These are phyloP conservation scores for Calyptommatus sinebrachiatus DNA, from an alignment of 2,113 vertebrate species.

Conservation along the genomic window DNA sequence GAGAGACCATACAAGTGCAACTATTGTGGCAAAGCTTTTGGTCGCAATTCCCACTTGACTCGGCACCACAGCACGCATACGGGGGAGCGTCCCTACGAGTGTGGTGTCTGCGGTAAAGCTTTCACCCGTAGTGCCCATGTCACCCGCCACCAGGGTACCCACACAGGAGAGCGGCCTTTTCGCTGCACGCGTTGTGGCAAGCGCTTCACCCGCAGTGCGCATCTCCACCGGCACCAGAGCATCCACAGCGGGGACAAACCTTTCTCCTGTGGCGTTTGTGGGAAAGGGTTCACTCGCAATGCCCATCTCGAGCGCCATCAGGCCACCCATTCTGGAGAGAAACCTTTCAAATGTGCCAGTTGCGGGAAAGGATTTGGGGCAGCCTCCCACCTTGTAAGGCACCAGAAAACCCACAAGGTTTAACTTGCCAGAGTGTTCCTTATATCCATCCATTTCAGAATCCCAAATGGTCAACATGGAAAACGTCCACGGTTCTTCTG, in stretches of 20 bases:
- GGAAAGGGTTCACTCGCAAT: slow-evolving; percentile 19
- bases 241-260: slow-evolving; percentile 11
- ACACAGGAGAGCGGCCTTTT: slow-evolving; percentile 13
- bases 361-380: slow-evolving; percentile 13
- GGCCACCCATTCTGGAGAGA: neutral
- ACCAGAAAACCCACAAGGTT: slow-evolving; percentile 32
- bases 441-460: neutral
- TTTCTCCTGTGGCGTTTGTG: neutral
- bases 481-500: neutral
- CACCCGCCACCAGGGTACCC: slow-evolving; percentile 14
- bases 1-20: slow-evolving; percentile 65
- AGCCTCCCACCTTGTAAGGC: slow-evolving; percentile 29
- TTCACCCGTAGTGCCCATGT: slow-evolving; percentile 20
- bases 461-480: neutral
- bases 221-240: slow-evolving; percentile 21
- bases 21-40: slow-evolving; percentile 67
- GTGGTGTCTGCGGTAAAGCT: slow-evolving; percentile 24
- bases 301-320: slow-evolving; percentile 13
- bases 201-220: slow-evolving; percentile 18
- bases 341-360: slow-evolving; percentile 7
- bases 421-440: neutral
- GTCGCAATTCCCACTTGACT: slow-evolving; percentile 66
- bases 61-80: slow-evolving; percentile 67
- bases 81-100: slow-evolving; percentile 31
- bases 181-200: slow-evolving; percentile 12